Evolutionary conservation across 2,797 vertebrate species (phyloP), one percentile per base, ranked within the genome.

Genomic region (Takifugu rubripes): DNA sequence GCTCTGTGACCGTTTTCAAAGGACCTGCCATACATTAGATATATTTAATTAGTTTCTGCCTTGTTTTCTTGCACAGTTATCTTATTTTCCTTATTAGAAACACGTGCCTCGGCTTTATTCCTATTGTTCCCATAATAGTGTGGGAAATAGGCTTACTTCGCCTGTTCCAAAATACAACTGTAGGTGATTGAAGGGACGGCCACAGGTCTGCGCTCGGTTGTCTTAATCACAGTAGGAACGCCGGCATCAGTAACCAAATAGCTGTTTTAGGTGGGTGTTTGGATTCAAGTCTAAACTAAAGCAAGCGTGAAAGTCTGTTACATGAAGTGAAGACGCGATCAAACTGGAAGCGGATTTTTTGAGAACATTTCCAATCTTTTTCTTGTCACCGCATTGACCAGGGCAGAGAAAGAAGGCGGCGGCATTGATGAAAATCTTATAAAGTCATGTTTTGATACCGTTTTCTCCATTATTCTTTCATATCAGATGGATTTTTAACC

Each of bases 71-170:
- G 5, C 33, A 33, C 33, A 33, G 9, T 11, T 33, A 40, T 40
- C 57, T 56, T 33, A 47, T 5, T 7, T 61, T 48, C 33, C 72
- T 62, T 59, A 66, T 68, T 57, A 61, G 68, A 59, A 43, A 50
- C 8, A 2, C 54, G 63, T 71, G 60, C 47, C 44, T 54, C 53
- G 59, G 47, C 60, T 25, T 25, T 21, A 56, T 48, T 69, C 52
- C 62, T n/a, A 59, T 77, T 69, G 70, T 84, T 74, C 25, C 21
- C 33, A 65, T 62, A 59, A 1, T 33, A 33, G 4, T 33, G 31
- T 33, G 31, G 31, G 8, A 10, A 60, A 72, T 74, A 74, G 59
- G 56, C 59, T 56, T 71, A 72, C 49, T 54, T 43, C 51, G 44
- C 31, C 15, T 17, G 48, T 64, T 69, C 44, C 36, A 48, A 33